Base-by-base conservation (phyloP, 2,113 vertebrate species). In the Uria aalge region DNA sequence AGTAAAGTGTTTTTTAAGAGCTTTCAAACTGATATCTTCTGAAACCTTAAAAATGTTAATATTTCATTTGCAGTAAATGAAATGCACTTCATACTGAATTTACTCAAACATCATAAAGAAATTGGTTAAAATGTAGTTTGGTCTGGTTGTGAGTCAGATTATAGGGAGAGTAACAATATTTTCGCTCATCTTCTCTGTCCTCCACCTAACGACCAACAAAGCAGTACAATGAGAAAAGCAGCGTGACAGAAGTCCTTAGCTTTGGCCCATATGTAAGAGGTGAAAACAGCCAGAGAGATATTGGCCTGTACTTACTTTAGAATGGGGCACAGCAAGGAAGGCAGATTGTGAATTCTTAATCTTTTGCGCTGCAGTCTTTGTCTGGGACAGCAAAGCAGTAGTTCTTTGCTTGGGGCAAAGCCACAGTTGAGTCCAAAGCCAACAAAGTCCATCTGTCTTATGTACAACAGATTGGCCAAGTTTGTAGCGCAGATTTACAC, bases 381-480 rank as follows among this genome's bases (percentile, higher is more conserved):
- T 88, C 38, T 66, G 27, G 45, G 48, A 15, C 16, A 96, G 34
- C 53, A 90, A 40, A 82, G 36, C 66, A 87, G 60, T 62, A 63
- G 32, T 6, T 82, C 52, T 57, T 85, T 62, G 43, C 96, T 62
- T 90, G 77, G 62, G 85, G 93, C 69, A 91, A 90, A 87, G 84
- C 90, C 85, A 62, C 55, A 53, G 36, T 3, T n/a, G 74, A 73
- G 26, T 76, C 29, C 41, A 88, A 83, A 95, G 81, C 90, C 91
- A 93, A 43, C 15, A 79, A 83, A 83, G 69, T 85, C 96, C 92
- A 96, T 94, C 93, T 96, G 92, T 85, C 75, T 41, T 76, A 56
- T 30, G 17, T 80, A 56, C 36, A 85, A 83, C 78, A 92, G 92
- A 95, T 66, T 4, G 41, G 45, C n/a, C 62, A 90, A 85, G 53